A percentile compares a stretch with the other conserved stretches of the same genome.
These are phyloP conservation scores for Lasioglossum zephyrum DNA, from an alignment of 2,888 invertebrate genomes.

Conservation along the genomic window DNA sequence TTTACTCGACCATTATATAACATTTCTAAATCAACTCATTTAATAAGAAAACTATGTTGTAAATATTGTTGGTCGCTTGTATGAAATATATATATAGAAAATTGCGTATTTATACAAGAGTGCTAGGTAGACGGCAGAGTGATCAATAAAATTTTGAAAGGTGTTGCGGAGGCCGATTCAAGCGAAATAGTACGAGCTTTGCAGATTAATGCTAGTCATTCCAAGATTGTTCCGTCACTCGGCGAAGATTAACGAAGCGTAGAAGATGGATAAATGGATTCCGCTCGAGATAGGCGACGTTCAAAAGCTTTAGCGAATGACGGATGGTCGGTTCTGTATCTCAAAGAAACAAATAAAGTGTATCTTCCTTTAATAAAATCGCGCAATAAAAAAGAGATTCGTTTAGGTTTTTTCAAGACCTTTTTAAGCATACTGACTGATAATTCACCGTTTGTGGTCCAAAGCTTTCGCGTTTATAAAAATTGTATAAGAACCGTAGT, in stretches of 20 bases:
- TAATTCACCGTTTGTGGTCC: background rate
- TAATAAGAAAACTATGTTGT: background rate
- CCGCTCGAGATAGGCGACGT: conserved; percentile 7
- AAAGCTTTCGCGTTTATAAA: background rate
- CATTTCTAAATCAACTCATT: too few species aligned
- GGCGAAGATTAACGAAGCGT: conserved; percentile 16
- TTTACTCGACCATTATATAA: background rate
- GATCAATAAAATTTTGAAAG: conserved; percentile 2
- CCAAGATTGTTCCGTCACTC: conserved; percentile 19
- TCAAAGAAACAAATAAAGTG: conserved; percentile 1
- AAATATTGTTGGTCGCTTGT: background rate
- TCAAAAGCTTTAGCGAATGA: conserved; percentile 12
- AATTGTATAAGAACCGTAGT: background rate
- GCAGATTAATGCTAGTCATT: conserved; percentile 13
- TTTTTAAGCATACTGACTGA: background rate
- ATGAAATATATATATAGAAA: background rate
- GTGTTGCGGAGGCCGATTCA: background rate
- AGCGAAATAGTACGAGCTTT: background rate
- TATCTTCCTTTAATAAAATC: background rate
- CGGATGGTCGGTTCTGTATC: conserved; percentile 3
- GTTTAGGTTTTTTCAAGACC: background rate
- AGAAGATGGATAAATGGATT: conserved; percentile 20
- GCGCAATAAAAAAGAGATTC: background rate
- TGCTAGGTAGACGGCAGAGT: background rate
- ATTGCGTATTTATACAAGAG: background rate